Evolutionary conservation across 2,113 vertebrate species (phyloP).

Genomic region (Sisor rabdophorus): DNA sequence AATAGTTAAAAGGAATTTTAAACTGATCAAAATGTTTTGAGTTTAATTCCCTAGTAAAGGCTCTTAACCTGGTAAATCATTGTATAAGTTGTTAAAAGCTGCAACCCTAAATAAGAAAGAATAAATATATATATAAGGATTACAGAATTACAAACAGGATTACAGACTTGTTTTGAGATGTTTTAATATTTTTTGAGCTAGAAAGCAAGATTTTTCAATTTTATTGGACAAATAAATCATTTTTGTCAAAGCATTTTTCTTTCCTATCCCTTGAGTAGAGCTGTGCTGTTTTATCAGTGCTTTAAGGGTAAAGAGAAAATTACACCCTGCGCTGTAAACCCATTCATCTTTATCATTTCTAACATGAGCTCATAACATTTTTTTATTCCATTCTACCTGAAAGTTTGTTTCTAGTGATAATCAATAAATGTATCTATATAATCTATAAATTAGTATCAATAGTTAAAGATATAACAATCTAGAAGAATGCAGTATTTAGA

Average conservation of each 20-base stretch:
- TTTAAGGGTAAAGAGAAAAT: conserved; percentile 32
- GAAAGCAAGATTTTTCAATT: background rate
- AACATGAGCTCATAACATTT: conserved; percentile 13
- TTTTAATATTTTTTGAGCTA: background rate
- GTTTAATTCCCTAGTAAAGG: no score
- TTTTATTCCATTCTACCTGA: background rate
- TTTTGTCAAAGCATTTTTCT: conserved; percentile 10
- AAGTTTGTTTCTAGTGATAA: conserved; percentile 5
- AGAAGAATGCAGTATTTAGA: background rate
- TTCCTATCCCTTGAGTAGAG: conserved; percentile 49
- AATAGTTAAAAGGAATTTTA: no score
- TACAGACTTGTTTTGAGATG: background rate
- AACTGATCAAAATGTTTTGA: no score
- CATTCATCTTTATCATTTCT: conserved; percentile 22
- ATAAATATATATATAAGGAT: no score
- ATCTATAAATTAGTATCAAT: background rate
- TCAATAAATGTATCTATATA: background rate
- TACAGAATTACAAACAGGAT: conserved; percentile 13
- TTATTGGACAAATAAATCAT: background rate
- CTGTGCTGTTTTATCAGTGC: conserved; percentile 46
- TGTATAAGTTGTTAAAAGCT: no score
- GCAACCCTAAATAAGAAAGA: no score
- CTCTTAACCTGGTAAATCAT: no score
- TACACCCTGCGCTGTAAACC: conserved; percentile 6
- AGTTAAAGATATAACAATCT: background rate